phyloP scores from a whole-genome alignment of 2,797 vertebrate genomes.

The Acrossocheilus wenchowensis region DNA sequence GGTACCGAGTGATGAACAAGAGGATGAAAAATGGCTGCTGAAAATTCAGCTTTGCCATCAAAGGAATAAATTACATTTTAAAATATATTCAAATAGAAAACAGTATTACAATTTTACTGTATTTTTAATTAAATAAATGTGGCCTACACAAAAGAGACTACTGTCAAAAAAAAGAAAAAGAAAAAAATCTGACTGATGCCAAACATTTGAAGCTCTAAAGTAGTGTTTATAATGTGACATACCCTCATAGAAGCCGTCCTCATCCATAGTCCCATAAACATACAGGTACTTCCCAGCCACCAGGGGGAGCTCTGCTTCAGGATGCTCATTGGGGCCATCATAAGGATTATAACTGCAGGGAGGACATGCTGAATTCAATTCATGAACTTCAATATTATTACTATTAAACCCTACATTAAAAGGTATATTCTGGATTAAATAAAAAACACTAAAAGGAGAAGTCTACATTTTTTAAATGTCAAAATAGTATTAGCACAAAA shows the following conservation, averaged over 20 bases:
- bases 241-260: slow-evolving; percentile 99
- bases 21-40: not conserved
- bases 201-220: not conserved
- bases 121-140: not conserved
- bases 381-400: not conserved
- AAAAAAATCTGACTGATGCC: not conserved
- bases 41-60: not conserved
- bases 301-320: slow-evolving; percentile 96
- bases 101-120: not conserved
- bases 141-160: not conserved
- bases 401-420: not conserved
- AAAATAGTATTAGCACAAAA: not conserved
- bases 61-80: not conserved
- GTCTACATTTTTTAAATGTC: not conserved
- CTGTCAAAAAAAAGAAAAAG: not conserved
- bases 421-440: not conserved
- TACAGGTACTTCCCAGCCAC: slow-evolving; percentile 98
- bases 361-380: slow-evolving; percentile 3
- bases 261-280: slow-evolving; percentile 97
- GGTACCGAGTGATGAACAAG: not conserved
- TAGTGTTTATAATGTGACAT: slow-evolving; percentile 30
- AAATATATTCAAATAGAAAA: too few relatives aligned
- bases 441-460: not conserved
- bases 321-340: slow-evolving; percentile 97
- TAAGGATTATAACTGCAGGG: slow-evolving; percentile 94